These are phyloP conservation scores for Melanerpes formicivorus DNA, from an alignment of 2,113 vertebrate genomes.

Conservation along the genomic window DNA sequence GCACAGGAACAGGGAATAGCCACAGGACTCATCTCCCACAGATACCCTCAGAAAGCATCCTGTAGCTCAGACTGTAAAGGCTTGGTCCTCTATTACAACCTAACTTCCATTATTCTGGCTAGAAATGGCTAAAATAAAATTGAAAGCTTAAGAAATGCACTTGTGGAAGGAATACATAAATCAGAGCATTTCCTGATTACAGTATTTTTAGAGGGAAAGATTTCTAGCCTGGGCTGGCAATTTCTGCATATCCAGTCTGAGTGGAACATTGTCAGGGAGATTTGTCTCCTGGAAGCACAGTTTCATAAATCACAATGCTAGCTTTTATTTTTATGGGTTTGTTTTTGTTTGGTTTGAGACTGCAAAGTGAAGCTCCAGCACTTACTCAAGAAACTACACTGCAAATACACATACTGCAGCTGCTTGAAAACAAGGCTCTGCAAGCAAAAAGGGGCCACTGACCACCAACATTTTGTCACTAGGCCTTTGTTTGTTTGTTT, in stretches of 20 bases:
- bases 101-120: background rate
- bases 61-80: background rate
- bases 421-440: conserved; percentile 36
- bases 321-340: background rate
- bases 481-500: background rate
- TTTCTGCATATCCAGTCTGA: background rate
- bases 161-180: background rate
- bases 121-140: background rate
- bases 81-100: background rate
- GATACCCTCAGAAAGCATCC: background rate
- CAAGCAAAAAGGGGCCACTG: conserved; percentile 52
- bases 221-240: background rate
- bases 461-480: conserved; percentile 19
- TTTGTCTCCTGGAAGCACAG: background rate
- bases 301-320: conserved; percentile 6
- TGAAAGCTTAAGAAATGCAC: background rate
- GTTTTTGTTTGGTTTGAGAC: background rate
- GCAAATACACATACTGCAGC: conserved; percentile 45
- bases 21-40: background rate
- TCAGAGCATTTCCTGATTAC: background rate
- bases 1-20: background rate
- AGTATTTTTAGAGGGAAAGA: background rate
- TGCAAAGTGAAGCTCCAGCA: background rate
- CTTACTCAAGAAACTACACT: background rate
- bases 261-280: background rate